Evolutionary conservation across 1,140 invertebrate genomes (phyloP).

Genomic region (Gryllus bimaculatus): DNA sequence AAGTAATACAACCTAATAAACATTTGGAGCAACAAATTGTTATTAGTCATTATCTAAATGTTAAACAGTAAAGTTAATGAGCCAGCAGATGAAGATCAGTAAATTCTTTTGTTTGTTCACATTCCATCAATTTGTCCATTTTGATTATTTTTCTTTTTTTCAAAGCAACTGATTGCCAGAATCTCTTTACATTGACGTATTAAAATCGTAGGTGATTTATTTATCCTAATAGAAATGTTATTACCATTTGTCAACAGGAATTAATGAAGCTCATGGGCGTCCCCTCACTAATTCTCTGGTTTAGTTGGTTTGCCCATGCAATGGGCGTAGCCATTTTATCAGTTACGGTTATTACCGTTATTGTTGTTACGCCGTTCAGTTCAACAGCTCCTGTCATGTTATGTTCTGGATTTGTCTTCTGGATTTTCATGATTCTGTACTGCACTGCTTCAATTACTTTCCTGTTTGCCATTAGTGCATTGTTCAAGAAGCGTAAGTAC

Average conservation of each 20-base stretch:
- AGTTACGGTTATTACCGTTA: constrained; percentile 35
- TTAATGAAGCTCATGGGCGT: constrained; percentile 63
- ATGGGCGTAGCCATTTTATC: constrained; percentile 41
- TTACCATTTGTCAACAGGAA: constrained; percentile 38
- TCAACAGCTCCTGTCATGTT: constrained; percentile 32
- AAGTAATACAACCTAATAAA: no score
- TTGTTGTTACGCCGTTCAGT: not conserved
- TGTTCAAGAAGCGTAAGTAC: constrained; percentile 43
- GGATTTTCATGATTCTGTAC: constrained; percentile 43
- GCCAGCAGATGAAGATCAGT: no score
- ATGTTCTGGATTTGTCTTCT: constrained; percentile 35
- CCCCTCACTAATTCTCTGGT: constrained; percentile 51
- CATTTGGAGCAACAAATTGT: no score
- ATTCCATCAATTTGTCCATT: no score
- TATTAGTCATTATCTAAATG: no score
- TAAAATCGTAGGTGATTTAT: no score
- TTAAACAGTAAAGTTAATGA: no score
- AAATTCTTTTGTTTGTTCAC: no score
- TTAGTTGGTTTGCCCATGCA: constrained; percentile 52
- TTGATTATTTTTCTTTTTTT: no score
- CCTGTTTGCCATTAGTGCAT: constrained; percentile 41
- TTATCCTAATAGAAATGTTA: no score
- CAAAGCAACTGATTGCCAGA: no score
- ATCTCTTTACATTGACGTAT: no score
- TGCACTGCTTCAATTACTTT: constrained; percentile 36